Base-by-base conservation (phyloP, 2,888 invertebrate genomes). In the Drosophila acutilabella region DNA sequence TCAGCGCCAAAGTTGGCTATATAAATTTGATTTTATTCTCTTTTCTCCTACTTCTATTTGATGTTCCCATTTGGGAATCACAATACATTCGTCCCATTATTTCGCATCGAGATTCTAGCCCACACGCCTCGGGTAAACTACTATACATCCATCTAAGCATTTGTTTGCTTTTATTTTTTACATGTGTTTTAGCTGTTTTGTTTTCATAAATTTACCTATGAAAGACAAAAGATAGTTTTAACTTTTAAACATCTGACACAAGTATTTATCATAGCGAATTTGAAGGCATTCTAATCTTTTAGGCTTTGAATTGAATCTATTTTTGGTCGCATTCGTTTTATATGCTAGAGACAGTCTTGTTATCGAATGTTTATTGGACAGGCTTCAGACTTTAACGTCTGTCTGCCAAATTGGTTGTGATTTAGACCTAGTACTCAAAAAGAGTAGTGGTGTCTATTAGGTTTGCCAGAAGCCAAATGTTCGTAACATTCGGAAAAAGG, bases 31-130 rank as follows among this genome's bases (percentile, higher is more conserved):
- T 44, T 45, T 44, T 13, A 14, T 33, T 60, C n/a, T 38, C 38
- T 23, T 50, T 45, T 36, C 30, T 33, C 54, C 26, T 51, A 14
- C n/a, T 41, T 64, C 38, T 41, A 41, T 50, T 50, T 11, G 40
- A 42, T 58, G 58, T 64, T 51, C 58, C 26, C 57, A 64, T 44
- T 50, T 54, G 16, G n/a, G 53, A 60, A 42, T 60, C 41, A 51
- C 54, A 61, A 45, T 40, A 44, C 18, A 41, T 44, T 58, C 45
- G 18, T 33, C 26, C 16, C 41, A 50, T 57, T 60, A 69, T 64
- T 53, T 40, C n/a, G 6, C 48, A 30, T n/a, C 45, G 23, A 40
- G 41, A 41, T 58, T 60, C 16, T 45, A 45, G 57, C 58, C 50
- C 47, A 68, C 40, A 42, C 26, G 51, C 54, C 23, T 45, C 23